These are phyloP conservation scores for Tragelaphus strepsiceros DNA, from an alignment of 2,113 vertebrate species.

Conservation along the genomic window DNA sequence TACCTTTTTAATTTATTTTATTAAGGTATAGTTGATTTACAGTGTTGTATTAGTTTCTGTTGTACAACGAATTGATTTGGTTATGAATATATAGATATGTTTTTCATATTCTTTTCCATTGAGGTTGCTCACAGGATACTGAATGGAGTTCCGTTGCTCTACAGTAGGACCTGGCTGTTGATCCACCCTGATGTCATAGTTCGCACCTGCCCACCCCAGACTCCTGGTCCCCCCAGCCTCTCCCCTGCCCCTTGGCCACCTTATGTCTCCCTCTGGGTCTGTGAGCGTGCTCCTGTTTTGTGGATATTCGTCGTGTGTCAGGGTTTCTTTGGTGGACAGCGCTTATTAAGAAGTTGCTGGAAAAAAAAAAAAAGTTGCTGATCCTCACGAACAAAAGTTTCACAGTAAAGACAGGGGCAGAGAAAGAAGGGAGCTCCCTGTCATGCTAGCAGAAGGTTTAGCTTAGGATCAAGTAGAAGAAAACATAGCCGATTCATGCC, in stretches of 20 bases:
- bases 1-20: neutral
- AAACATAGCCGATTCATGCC: neutral
- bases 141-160: neutral
- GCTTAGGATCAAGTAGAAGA: neutral
- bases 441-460: neutral
- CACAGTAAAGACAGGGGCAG: neutral
- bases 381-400: neutral
- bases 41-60: neutral
- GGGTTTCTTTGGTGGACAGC: neutral
- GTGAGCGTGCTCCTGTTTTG: neutral
- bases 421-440: neutral
- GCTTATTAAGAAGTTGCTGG: neutral
- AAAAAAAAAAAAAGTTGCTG: neutral
- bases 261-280: neutral
- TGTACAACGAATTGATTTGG: neutral
- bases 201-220: neutral
- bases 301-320: neutral
- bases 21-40: neutral
- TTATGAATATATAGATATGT: neutral
- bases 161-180: neutral
- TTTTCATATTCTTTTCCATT: neutral
- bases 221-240: neutral
- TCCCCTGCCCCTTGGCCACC: neutral
- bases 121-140: neutral
- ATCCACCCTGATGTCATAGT: neutral